Percentiles rank a stretch among this genome's conserved stretches.
Conservation (phyloP, 1,140 invertebrate genomes). For the Papilio polyxenes region DNA sequence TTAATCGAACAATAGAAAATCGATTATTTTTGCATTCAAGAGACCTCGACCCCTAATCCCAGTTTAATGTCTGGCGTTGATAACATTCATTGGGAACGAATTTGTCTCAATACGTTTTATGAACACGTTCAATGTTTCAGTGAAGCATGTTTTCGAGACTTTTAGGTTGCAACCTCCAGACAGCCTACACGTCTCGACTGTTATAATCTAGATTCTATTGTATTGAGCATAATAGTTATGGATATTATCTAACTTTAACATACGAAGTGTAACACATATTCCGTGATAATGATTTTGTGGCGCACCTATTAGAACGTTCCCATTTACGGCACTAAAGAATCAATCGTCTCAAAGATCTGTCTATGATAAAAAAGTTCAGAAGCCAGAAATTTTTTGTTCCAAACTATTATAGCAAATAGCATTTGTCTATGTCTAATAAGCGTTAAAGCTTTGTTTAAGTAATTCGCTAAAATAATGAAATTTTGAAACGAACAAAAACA, state of each 20-base stretch:
- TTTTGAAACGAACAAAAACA: too few relatives aligned
- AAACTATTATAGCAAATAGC: too few relatives aligned
- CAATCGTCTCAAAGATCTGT: too few relatives aligned
- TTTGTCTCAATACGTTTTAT: background rate
- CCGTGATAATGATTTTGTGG: background rate
- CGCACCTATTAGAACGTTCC: background rate
- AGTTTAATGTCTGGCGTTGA: background rate
- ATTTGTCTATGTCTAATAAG: background rate
- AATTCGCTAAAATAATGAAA: too few relatives aligned
- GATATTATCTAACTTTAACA: background rate
- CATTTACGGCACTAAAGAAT: background rate
- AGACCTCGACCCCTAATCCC: background rate
- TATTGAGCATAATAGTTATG: constrained; percentile 11
- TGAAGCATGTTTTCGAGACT: background rate
- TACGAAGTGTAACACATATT: background rate
- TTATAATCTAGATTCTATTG: background rate
- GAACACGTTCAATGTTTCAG: constrained; percentile 12
- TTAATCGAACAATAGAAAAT: background rate
- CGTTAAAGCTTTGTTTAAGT: too few relatives aligned
- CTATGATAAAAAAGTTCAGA: too few relatives aligned
- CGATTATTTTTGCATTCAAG: background rate
- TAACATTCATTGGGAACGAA: background rate
- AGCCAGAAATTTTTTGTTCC: too few relatives aligned
- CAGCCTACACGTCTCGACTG: constrained; percentile 20
- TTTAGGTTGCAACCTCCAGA: background rate